Evolutionary conservation across 1,140 invertebrate genomes (phyloP).

Genomic region (Pseudomyrmex pallidus): DNA sequence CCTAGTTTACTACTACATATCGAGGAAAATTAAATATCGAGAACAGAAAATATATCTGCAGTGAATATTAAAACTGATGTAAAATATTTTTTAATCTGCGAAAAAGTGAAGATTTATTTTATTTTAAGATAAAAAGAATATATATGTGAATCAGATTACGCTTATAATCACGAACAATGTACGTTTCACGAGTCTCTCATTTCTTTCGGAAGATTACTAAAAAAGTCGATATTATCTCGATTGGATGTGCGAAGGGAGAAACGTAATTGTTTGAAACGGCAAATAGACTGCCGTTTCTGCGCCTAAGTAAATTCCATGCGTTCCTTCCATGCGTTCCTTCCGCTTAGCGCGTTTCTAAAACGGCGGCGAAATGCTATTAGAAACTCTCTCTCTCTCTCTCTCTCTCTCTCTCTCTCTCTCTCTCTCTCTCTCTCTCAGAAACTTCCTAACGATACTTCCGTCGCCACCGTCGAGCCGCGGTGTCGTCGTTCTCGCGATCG

Average conservation of each 20-base stretch:
- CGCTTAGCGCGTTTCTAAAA: slow-evolving; percentile 32
- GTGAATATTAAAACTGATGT: neutral
- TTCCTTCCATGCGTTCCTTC: slow-evolving; percentile 28
- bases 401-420: neutral
- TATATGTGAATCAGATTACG: too few species aligned
- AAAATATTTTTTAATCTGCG: neutral
- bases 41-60: neutral
- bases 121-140: too few species aligned
- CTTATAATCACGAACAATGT: too few species aligned
- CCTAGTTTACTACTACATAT: slow-evolving; percentile 5
- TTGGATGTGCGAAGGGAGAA: slow-evolving; percentile 26
- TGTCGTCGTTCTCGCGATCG: slow-evolving; percentile 40
- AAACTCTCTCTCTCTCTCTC: neutral
- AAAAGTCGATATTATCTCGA: neutral
- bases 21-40: neutral
- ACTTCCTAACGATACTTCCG: slow-evolving; percentile 59
- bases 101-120: neutral
- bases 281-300: slow-evolving; percentile 53
- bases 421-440: slow-evolving; percentile 5
- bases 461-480: neutral
- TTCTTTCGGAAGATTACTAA: neutral
- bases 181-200: neutral
- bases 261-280: slow-evolving; percentile 65
- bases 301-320: slow-evolving; percentile 63
- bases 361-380: slow-evolving; percentile 49